Evolutionary conservation across 2,888 invertebrate species (phyloP), one percentile per base, ranked within the genome.

Genomic region (Geotrupes spiniger): DNA sequence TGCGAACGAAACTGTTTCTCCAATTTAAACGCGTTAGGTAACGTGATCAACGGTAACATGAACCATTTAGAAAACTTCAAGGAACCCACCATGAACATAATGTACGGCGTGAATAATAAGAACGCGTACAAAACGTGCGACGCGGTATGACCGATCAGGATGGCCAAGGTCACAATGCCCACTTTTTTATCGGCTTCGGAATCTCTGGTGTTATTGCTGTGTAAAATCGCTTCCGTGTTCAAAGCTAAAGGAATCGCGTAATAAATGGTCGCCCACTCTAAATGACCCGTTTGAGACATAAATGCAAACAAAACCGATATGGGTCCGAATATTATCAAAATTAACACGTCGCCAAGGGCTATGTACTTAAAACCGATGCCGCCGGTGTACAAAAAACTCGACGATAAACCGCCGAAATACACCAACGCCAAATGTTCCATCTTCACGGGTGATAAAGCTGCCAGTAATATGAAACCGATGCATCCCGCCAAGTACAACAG

Each of bases 291-390:
- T 75, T 96, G 95, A 16, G 92, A 85, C 78, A 96, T 83, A 67
- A 90, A 96, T 2, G 95, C 90, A 74, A 95, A 96, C 11, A 96
- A 79, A 12, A 95, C 94, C 14, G 92, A 90, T 14, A 96, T 85
- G 4, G 96, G 96, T 1, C 96, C 96, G 74, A 96, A 96, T 65
- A 93, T 88, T 50, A 95, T 84, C 64, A 96, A 80, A 63, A 96
- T 89, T 56, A 95, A 76, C 42, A 96, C 85, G 74, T 96, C 96
- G 42, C 96, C 96, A 37, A 96, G 76, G 2, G 94, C 96, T 63
- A 96, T 93, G 68, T 96, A 96, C 72, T 96, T 96, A 47, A 96
- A 80, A 49, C 95, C 96, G 61, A 95, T 89, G 38, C 96, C 96
- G 47, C 96, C 96, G 1, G 96, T 96, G 65, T 96, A 96, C n/a